Evolutionary conservation across 2,113 vertebrate species (phyloP), one percentile per base, ranked within the genome.

Genomic region (Hippocampus barbouri): DNA sequence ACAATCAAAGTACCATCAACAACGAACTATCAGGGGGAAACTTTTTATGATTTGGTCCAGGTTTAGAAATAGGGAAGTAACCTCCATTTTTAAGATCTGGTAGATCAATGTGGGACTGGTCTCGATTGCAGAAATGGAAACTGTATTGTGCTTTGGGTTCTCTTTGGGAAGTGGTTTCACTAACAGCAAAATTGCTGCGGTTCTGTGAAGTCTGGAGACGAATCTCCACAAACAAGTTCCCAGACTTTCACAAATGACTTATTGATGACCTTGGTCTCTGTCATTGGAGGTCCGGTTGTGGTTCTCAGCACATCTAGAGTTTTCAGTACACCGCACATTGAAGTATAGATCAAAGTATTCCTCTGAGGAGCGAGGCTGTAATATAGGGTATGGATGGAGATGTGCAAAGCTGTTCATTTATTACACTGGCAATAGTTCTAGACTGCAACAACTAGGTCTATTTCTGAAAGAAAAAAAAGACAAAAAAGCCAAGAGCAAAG

Each of bases 401-500:
- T 41, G 57, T 40, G 62, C 62, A 15, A 14, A 14, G 12, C 2
- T 43, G 51, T 68, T 53, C 38, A 15, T 66, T 60, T 20, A 66
- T 69, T 76, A 38, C 16, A 25, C 15, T 60, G 68, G 75, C 69
- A 14, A 56, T 10, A 41, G 53, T 43, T 56, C 18, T 63, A 68
- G 12, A 34, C 2, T 16, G 10, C 67, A 70, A 61, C 45, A 61
- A 40, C 57, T 62, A 5, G 34, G 18, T 18, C 30, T 7, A 16
- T 21, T 62, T 18, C 56, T 56, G 60, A 82, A 80, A 83, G 11
- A 23, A 23, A 54, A 54, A 2, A 30, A 3, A 18, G 11, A 9
- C 54, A 79, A 86, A 88, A 79, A 86, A 74, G 38, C 53, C 83
- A 27, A 43, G 45, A 72, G 66, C 53, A 69, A 60, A 56, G 47